Evolutionary conservation across 2,113 vertebrate genomes (phyloP).

Genomic region (Anthoscopus minutus): DNA sequence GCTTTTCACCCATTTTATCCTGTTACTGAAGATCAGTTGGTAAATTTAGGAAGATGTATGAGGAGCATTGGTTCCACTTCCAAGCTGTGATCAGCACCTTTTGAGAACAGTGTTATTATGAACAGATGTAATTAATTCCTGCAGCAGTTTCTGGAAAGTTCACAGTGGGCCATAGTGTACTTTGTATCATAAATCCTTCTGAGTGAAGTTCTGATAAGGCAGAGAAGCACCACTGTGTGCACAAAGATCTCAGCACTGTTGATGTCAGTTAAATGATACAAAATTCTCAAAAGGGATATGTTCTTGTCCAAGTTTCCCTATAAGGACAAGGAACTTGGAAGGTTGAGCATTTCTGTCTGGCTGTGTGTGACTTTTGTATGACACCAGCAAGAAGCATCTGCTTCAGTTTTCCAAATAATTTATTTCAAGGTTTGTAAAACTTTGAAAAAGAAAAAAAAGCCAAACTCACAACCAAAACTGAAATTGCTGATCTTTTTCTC

Average conservation of each 20-base stretch:
- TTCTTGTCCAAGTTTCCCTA: background rate
- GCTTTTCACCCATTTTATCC: background rate
- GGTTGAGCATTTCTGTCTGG: background rate
- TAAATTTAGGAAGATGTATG: background rate
- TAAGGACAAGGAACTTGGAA: background rate
- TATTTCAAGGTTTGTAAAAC: background rate
- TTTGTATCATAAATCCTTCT: background rate
- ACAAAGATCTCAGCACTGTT: too few relatives aligned
- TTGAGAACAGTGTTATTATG: accelerated
- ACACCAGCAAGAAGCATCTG: background rate
- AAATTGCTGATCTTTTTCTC: background rate
- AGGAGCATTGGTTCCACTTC: background rate
- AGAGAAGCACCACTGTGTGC: background rate
- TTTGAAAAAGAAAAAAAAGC: background rate
- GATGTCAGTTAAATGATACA: background rate
- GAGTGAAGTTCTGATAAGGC: background rate
- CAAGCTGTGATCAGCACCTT: background rate
- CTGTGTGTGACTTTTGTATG: background rate
- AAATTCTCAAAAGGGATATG: background rate
- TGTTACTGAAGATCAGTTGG: background rate
- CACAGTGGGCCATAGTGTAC: background rate
- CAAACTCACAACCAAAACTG: background rate
- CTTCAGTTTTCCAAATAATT: background rate
- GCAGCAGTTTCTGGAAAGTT: background rate
- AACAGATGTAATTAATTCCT: background rate